These are phyloP conservation scores for Onthophagus taurus DNA, from an alignment of 1,140 invertebrate genomes.

Conservation along the genomic window DNA sequence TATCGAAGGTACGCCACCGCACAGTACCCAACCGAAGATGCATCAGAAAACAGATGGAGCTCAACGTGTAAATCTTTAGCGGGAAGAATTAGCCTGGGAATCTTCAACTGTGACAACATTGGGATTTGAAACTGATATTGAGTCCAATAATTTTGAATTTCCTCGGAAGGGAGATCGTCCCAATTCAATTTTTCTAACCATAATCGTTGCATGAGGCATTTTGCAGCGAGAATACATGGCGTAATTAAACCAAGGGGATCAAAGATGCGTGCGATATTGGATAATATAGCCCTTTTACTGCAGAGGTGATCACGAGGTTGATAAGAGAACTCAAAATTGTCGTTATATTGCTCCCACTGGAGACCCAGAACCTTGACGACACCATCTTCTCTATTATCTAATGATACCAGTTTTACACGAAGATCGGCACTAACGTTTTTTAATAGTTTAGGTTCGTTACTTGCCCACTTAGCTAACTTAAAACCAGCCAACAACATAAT, in stretches of 20 bases:
- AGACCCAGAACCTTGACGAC: conserved; percentile 7
- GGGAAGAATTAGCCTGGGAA: too few relatives aligned
- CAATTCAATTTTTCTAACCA: conserved; percentile 11
- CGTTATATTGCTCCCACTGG: too few relatives aligned
- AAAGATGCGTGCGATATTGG: conserved; percentile 11
- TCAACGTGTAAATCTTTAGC: too few relatives aligned
- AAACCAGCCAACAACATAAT: conserved; percentile 7
- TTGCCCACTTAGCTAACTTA: background rate
- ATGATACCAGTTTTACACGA: conserved; percentile 20
- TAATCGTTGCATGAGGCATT: conserved; percentile 11
- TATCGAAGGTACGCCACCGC: too few relatives aligned
- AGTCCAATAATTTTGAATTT: too few relatives aligned
- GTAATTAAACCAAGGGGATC: conserved; percentile 12
- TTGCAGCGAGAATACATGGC: conserved; percentile 5
- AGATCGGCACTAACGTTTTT: background rate
- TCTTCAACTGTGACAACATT: too few relatives aligned
- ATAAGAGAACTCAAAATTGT: too few relatives aligned
- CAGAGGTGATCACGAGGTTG: background rate
- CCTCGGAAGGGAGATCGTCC: too few relatives aligned
- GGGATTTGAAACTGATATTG: too few relatives aligned
- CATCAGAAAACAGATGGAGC: too few relatives aligned
- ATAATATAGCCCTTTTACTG: conserved; percentile 8
- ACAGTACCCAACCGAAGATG: too few relatives aligned
- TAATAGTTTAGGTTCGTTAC: conserved; percentile 2
- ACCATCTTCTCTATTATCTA: background rate